Conservation (phyloP, 2,113 vertebrate species). For the Choloepus hoffmanni region DNA sequence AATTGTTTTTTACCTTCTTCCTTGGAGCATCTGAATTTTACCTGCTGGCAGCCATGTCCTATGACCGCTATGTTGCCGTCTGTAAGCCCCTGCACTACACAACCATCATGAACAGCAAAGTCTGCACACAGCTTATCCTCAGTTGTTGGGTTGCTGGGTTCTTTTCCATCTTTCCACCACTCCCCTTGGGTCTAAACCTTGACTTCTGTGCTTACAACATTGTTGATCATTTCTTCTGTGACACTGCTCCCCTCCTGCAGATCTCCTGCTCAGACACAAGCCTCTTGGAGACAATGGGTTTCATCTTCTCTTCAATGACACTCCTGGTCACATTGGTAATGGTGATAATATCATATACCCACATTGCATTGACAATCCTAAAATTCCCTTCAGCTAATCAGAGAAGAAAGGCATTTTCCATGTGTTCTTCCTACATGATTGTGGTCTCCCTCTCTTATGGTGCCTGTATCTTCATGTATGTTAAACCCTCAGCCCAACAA, state of each 20-base stretch:
- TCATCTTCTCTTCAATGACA: too few species aligned
- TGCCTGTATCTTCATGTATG: too few species aligned
- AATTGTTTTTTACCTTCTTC: background rate
- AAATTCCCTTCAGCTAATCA: too few species aligned
- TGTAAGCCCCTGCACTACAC: background rate
- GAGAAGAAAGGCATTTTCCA: too few species aligned
- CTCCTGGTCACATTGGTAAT: too few species aligned
- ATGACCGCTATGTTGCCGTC: constrained; percentile 36
- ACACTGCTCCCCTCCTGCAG: background rate
- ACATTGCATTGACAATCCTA: too few species aligned
- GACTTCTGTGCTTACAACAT: background rate
- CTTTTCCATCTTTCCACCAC: background rate
- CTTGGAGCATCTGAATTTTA: background rate
- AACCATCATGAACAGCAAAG: constrained; percentile 58
- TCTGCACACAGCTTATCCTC: background rate
- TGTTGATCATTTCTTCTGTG: constrained; percentile 56
- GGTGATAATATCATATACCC: too few species aligned
- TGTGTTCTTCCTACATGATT: too few species aligned
- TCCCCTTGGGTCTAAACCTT: background rate
- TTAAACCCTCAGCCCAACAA: too few species aligned
- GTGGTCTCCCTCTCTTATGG: too few species aligned
- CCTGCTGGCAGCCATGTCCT: constrained; percentile 20
- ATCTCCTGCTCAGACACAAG: background rate
- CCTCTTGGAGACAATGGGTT: background rate
- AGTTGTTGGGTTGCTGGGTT: constrained; percentile 10